These are phyloP conservation scores for Lontra canadensis DNA, from an alignment of 2,113 vertebrate species.

Conservation along the genomic window DNA sequence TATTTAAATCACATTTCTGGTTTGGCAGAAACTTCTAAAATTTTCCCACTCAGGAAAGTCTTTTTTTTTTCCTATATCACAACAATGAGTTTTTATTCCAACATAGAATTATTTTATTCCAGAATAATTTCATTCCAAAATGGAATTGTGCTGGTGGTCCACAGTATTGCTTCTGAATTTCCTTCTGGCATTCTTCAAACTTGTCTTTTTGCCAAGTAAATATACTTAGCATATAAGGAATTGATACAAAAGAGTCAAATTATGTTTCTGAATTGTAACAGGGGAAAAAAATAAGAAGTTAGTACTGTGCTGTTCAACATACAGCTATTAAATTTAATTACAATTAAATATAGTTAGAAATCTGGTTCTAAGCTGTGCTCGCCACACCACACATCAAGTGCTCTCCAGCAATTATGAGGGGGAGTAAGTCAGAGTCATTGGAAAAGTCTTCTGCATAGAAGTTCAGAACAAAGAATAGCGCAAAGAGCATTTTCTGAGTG, in stretches of 20 bases:
- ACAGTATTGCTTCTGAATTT: neutral
- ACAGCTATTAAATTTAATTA: neutral
- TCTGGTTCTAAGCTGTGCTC: neutral
- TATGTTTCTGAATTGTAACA: neutral
- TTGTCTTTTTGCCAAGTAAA: neutral
- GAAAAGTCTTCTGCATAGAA: neutral
- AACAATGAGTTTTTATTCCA: neutral
- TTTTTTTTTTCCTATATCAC: neutral
- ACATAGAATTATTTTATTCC: slow-evolving; percentile 4
- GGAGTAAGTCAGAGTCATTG: neutral
- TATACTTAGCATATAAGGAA: neutral
- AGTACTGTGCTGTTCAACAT: neutral
- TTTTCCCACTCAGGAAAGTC: neutral
- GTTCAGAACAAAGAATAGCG: neutral
- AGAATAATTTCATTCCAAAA: slow-evolving; percentile 1
- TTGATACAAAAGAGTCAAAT: neutral
- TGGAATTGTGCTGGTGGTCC: neutral
- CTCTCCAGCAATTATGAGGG: neutral
- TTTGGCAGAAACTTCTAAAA: slow-evolving; percentile 1
- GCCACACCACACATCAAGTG: neutral
- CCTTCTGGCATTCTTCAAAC: neutral
- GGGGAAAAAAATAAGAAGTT: neutral
- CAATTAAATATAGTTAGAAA: neutral
- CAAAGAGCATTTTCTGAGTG: neutral
- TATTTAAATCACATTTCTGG: slow-evolving; percentile 29